phyloP scores from a whole-genome alignment of 2,113 vertebrate genomes.

The Scolopax mira region DNA sequence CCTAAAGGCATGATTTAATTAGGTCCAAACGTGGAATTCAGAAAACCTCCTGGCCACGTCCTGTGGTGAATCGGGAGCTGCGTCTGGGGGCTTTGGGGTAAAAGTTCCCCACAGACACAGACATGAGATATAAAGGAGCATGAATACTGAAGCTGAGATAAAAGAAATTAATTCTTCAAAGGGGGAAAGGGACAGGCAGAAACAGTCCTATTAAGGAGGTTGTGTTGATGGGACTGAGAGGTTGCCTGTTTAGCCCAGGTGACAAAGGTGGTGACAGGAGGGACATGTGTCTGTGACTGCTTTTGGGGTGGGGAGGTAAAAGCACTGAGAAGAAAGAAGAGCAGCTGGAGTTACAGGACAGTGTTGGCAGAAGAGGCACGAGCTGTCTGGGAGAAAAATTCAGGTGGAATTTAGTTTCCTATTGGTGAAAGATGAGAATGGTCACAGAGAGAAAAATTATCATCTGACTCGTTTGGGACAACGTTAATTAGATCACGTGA shows the following conservation, averaged over 20 bases:
- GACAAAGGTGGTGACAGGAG: neutral
- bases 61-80: neutral
- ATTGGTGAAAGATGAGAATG: rapidly evolving
- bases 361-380: rapidly evolving
- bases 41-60: neutral
- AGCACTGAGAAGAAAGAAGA: neutral
- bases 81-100: neutral
- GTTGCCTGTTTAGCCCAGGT: neutral
- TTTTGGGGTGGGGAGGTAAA: neutral
- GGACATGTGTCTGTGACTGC: neutral
- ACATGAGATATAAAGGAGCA: neutral
- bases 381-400: neutral
- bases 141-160: neutral
- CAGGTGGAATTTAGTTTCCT: neutral
- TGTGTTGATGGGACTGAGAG: rapidly evolving
- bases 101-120: neutral
- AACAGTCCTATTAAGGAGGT: rapidly evolving
- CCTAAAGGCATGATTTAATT: neutral
- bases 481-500: rapidly evolving
- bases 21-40: neutral
- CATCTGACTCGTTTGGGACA: rapidly evolving
- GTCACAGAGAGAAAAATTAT: neutral
- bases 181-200: neutral
- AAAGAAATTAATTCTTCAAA: neutral
- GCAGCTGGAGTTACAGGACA: neutral